These are phyloP conservation scores for Druon quercuslanigerum DNA, from an alignment of 1,140 invertebrate genomes.

Conservation along the genomic window DNA sequence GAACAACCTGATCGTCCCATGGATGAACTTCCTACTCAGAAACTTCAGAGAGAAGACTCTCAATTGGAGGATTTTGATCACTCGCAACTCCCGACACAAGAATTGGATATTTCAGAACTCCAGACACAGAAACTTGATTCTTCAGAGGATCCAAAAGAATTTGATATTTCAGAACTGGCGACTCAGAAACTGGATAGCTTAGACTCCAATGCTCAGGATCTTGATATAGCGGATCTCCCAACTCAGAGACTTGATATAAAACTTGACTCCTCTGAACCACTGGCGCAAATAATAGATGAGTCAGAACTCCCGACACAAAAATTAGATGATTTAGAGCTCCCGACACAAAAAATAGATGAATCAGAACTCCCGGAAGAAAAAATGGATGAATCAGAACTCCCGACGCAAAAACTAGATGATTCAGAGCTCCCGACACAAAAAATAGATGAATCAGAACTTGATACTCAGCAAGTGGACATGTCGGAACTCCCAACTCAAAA, in stretches of 20 bases:
- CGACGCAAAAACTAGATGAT: neutral
- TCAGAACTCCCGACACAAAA: neutral
- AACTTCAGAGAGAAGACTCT: neutral
- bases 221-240: slow-evolving; percentile 8
- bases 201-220: slow-evolving; percentile 12
- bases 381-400: neutral
- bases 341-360: neutral
- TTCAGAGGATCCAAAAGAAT: neutral
- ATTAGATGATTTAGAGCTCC: neutral
- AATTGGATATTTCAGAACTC: slow-evolving; percentile 6
- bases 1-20: neutral
- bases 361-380: neutral
- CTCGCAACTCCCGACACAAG: neutral
- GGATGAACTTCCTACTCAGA: slow-evolving; percentile 1
- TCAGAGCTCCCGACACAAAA: neutral
- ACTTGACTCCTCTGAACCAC: neutral
- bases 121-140: neutral
- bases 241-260: neutral
- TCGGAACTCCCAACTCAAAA: slow-evolving; percentile 7
- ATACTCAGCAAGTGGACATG: neutral
- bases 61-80: neutral
- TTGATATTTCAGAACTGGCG: neutral
- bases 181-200: neutral
- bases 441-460: neutral
- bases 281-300: neutral